Evolutionary conservation across 2,888 invertebrate genomes (phyloP), one percentile per base, ranked within the genome.

Genomic region (Leucoma salicis): DNA sequence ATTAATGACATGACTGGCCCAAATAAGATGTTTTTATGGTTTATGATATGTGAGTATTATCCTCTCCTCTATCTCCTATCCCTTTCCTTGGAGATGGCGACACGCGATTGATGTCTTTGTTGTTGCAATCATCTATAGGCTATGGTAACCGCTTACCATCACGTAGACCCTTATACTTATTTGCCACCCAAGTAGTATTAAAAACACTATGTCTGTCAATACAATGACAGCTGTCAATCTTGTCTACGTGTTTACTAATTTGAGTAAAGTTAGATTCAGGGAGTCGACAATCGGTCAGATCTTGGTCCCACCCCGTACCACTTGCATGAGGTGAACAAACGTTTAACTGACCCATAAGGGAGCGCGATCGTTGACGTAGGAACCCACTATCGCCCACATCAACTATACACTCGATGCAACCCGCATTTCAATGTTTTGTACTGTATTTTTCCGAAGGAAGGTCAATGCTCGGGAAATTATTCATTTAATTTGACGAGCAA

Each of bases 231-330:
- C 21, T n/a, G 6, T 21, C 24, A 25, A 34, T 44, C 46, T 41
- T 38, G 31, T 51, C 51, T 57, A 61, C 62, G 55, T 58, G 53
- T 65, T 65, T 67, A 66, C 57, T 66, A 70, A 74, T 70, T 69
- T 59, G 51, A 63, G 57, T 54, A 32, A 53, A 51, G 47, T 55
- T 59, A 49, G 57, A 53, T 56, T 51, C 21, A n/a, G n/a, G n/a
- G n/a, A n/a, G n/a, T n/a, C 55, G 34, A 63, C 70, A 81, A 82
- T 81, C 82, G 79, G 82, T 80, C 75, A 76, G 57, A 82, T 82
- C 80, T 78, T 46, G 40, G 80, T 78, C 65, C 77, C 71, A 70
- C 65, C 70, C 75, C 53, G 76, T 76, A 66, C 74, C 73, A 69
- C 63, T 61, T 56, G 39, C 31, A 46, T 37, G 14, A 66, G 83